These are phyloP conservation scores for Netelia virgata DNA, from an alignment of 2,888 invertebrate species.

Conservation along the genomic window DNA sequence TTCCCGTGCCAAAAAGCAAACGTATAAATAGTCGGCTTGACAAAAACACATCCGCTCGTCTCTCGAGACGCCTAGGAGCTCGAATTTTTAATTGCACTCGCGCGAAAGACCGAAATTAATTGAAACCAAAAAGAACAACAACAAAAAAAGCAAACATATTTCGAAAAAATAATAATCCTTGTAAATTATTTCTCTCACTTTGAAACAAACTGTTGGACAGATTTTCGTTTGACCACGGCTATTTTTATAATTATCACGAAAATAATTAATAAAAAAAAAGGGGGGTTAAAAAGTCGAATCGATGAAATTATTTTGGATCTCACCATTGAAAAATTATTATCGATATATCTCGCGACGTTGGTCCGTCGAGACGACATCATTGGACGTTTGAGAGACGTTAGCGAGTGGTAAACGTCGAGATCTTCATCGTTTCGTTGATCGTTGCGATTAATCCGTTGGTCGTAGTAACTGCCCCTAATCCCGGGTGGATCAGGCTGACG, in stretches of 20 bases:
- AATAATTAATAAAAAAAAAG: conserved; percentile 13
- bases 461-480: conserved; percentile 20
- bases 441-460: conserved; percentile 41
- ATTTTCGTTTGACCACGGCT: background rate
- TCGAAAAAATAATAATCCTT: background rate
- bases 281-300: background rate
- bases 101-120: background rate
- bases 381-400: conserved; percentile 22
- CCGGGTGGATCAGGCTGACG: conserved; percentile 13
- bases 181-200: background rate
- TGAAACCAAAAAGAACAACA: background rate
- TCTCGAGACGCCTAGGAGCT: conserved; percentile 24
- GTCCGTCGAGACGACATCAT: conserved; percentile 17
- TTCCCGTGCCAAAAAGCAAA: conserved; percentile 72
- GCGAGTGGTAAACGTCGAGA: conserved; percentile 23
- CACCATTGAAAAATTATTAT: conserved; percentile 41
- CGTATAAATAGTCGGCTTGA: conserved; percentile 74
- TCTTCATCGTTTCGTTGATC: conserved; percentile 39
- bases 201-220: no score
- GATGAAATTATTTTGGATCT: conserved; percentile 14
- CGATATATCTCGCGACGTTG: conserved; percentile 11
- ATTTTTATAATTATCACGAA: background rate
- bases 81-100: conserved; percentile 36
- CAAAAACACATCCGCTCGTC: conserved; percentile 71
- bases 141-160: background rate